Conservation (phyloP, 2,113 vertebrate species). For the Odocoileus virginianus region DNA sequence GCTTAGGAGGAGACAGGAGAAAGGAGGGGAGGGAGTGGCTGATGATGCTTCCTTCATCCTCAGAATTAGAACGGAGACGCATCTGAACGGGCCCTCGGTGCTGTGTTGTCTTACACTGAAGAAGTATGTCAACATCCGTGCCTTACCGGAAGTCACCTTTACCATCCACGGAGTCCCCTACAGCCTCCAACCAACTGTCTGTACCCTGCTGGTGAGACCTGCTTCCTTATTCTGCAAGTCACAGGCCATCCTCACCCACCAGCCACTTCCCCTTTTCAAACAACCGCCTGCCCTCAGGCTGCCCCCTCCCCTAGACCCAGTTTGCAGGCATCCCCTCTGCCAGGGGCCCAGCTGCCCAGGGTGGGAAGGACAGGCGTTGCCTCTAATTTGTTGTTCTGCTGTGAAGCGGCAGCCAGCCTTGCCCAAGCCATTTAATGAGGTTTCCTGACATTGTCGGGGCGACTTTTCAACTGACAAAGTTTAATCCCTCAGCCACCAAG, state of each 20-base stretch:
- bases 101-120: slow-evolving; percentile 59
- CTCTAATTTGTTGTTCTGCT: background rate
- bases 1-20: background rate
- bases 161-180: slow-evolving; percentile 79
- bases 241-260: background rate
- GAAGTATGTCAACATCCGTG: slow-evolving; percentile 75
- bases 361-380: background rate
- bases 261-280: slow-evolving; percentile 17
- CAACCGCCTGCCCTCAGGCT: background rate
- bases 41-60: background rate
- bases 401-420: background rate
- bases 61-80: slow-evolving; percentile 69
- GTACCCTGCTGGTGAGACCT: slow-evolving; percentile 74
- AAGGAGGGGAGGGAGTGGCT: rapidly evolving
- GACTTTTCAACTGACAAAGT: background rate
- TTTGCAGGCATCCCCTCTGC: background rate
- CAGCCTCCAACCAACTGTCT: slow-evolving; percentile 71
- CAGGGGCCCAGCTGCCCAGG: background rate
- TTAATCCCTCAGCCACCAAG: background rate
- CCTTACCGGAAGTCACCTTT: slow-evolving; percentile 80
- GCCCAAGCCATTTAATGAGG: background rate
- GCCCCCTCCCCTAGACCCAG: background rate
- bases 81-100: background rate
- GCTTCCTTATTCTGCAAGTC: background rate
- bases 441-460: background rate